Conservation (phyloP, 2,113 vertebrate genomes). For the Coregonus clupeaformis region DNA sequence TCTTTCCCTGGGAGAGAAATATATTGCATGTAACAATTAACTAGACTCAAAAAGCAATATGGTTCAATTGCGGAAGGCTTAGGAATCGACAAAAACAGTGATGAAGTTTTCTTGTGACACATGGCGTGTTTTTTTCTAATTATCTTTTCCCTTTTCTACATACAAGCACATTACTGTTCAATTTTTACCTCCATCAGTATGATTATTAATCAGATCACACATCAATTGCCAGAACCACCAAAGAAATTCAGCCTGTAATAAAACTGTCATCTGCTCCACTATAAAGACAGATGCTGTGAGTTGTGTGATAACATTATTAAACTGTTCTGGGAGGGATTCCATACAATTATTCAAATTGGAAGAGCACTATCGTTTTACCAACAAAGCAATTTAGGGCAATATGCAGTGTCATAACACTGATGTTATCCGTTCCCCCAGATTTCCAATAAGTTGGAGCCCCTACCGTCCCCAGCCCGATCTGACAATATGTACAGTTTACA, state of each 20-base stretch:
- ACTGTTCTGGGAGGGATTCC: slow-evolving; percentile 81
- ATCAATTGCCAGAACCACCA: slow-evolving; percentile 82
- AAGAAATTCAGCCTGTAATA: slow-evolving; percentile 84
- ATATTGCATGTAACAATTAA: slow-evolving; percentile 51
- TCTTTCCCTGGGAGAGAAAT: slow-evolving; percentile 24
- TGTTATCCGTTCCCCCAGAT: slow-evolving; percentile 73
- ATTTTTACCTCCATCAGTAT: slow-evolving; percentile 79
- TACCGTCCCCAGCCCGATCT: slow-evolving; percentile 53
- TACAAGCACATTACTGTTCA: slow-evolving; percentile 72
- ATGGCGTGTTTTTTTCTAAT: slow-evolving; percentile 54
- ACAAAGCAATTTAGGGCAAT: slow-evolving; percentile 84
- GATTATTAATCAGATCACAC: slow-evolving; percentile 84
- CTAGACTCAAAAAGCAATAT: slow-evolving; percentile 49
- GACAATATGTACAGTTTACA: slow-evolving; percentile 65
- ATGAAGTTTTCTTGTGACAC: slow-evolving; percentile 39
- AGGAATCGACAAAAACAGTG: slow-evolving; percentile 29
- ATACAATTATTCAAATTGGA: slow-evolving; percentile 85
- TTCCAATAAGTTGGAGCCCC: slow-evolving; percentile 74
- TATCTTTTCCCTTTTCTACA: slow-evolving; percentile 58
- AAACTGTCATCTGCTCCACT: slow-evolving; percentile 84
- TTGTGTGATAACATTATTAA: slow-evolving; percentile 87
- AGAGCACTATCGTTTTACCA: slow-evolving; percentile 84
- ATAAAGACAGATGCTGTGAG: slow-evolving; percentile 86
- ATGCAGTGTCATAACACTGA: slow-evolving; percentile 80
- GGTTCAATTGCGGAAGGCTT: slow-evolving; percentile 32